phyloP scores from a whole-genome alignment of 2,797 vertebrate species.

The Oryzias dopingdopingensis region DNA sequence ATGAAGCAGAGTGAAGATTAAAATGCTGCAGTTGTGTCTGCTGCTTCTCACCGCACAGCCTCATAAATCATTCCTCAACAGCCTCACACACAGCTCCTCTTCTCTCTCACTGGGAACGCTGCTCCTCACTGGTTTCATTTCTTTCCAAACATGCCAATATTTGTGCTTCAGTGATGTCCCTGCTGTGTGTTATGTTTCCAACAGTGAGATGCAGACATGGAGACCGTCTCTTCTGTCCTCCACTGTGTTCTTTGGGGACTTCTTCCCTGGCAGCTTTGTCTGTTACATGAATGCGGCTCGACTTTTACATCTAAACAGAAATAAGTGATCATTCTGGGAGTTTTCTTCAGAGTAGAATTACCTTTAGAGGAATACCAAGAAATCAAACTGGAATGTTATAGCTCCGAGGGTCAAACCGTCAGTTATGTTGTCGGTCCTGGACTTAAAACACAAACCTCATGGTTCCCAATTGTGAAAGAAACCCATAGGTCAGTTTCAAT shows the following conservation, averaged over 20 bases:
- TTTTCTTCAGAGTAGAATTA: too few species aligned
- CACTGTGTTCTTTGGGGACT: constrained; percentile 8
- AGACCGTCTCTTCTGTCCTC: not conserved
- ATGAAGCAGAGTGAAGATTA: constrained; percentile 18
- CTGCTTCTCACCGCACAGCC: not conserved
- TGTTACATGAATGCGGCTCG: too few species aligned
- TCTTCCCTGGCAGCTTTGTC: constrained; percentile 15
- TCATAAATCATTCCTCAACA: constrained; percentile 21
- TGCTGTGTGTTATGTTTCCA: not conserved
- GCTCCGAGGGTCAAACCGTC: too few species aligned
- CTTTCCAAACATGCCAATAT: not conserved
- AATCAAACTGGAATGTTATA: too few species aligned
- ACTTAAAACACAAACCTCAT: too few species aligned
- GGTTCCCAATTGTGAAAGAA: too few species aligned
- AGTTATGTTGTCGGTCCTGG: too few species aligned
- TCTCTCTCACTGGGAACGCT: not conserved
- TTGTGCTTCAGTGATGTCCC: not conserved
- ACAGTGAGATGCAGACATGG: not conserved
- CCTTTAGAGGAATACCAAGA: too few species aligned
- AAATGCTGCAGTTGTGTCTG: constrained; percentile 15
- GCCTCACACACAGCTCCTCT: not conserved
- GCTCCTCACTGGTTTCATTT: not conserved
- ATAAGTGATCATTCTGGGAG: too few species aligned
- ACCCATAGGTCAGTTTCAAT: too few species aligned
- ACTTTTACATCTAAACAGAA: too few species aligned